Base-by-base conservation (phyloP, 64 coral and sea anemone species). In the Stichodactyla mertensii region DNA sequence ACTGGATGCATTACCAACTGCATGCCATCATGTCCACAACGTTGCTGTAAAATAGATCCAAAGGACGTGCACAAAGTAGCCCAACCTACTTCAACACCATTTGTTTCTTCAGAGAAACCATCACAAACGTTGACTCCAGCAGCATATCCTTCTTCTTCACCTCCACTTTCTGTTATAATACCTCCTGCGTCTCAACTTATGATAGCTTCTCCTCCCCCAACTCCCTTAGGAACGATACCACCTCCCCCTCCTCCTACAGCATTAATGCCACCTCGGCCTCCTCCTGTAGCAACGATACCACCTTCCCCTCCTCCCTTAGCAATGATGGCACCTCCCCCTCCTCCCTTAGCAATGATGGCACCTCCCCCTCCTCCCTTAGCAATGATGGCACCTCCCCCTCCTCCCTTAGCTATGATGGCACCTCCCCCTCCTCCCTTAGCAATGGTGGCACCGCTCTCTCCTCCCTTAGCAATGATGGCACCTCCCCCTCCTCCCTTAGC, bases 11-110 rank as follows among this genome's bases (percentile, higher is more conserved):
- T 71, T 51, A 82, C 70, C 52, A 79, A 79, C 70, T 92, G 91
- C 59, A 88, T 60, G 55, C 86, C 62, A 62, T 85, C 61, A 15
- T 92, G 91, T 80, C 82, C 86, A 54, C 78, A 82, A 36, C 86
- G 88, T 12, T 92, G 91, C 51, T 89, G 88, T 36, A 70, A 11
- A 1, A 31, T 66, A 66, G 62, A 74, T 23, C 69, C 6, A 27
- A 31, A 5, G 10, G 23, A 31, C 8, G 24, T 10, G 16, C 16
- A 27, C 12, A 23, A 10, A 31, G 12, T 74, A 26, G 27, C 7
- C 11, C 69, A 74, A 23, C 69, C 69, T 5, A 26, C 69, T 31
- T 31, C 69, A 27, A 2, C 24, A 12, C 12, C 69, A 74, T 10
- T 23, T 69, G 64, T 23, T 69, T 69, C 64, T 69, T 22, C 64